phyloP scores from a whole-genome alignment of 37 sponge, comb jelly and placozoan genomes.

The Tethya wilhelma region DNA sequence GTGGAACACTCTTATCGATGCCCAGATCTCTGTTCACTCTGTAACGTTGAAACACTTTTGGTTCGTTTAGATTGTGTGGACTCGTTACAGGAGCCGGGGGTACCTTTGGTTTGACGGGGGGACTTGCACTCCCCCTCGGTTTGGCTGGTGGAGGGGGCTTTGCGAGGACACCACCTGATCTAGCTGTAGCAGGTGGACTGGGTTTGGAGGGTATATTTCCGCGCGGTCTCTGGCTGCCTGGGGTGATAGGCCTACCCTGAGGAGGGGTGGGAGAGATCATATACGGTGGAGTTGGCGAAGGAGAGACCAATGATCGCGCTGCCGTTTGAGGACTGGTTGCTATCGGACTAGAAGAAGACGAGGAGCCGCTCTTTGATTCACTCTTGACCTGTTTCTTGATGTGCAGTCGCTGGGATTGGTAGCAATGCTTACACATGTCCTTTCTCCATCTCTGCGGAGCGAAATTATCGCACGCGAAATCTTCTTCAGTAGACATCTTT shows the following conservation, averaged over 20 bases:
- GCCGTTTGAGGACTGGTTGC: not conserved
- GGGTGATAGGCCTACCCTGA: not conserved
- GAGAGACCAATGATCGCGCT: not conserved
- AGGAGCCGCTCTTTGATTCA: not conserved
- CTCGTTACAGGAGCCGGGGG: not conserved
- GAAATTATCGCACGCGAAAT: conserved; percentile 72
- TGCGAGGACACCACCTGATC: not conserved
- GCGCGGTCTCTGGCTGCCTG: not conserved
- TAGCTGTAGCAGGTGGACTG: not conserved
- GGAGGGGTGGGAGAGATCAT: not conserved
- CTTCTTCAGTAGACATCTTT: no score
- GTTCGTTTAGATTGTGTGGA: no score
- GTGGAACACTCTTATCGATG: conserved; percentile 10
- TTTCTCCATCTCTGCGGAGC: conserved; percentile 62
- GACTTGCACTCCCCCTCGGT: not conserved
- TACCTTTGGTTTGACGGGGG: no score
- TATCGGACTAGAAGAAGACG: not conserved
- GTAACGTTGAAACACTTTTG: conserved; percentile 28
- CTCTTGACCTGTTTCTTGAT: conserved; percentile 17
- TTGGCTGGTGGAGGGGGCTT: not conserved
- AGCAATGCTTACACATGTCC: conserved; percentile 65
- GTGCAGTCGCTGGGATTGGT: conserved; percentile 62
- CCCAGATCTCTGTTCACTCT: not conserved
- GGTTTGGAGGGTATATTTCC: not conserved
- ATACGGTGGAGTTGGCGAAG: not conserved